These are phyloP conservation scores for Ophioninae sp. DNA, from an alignment of 2,888 invertebrate species.

Conservation along the genomic window DNA sequence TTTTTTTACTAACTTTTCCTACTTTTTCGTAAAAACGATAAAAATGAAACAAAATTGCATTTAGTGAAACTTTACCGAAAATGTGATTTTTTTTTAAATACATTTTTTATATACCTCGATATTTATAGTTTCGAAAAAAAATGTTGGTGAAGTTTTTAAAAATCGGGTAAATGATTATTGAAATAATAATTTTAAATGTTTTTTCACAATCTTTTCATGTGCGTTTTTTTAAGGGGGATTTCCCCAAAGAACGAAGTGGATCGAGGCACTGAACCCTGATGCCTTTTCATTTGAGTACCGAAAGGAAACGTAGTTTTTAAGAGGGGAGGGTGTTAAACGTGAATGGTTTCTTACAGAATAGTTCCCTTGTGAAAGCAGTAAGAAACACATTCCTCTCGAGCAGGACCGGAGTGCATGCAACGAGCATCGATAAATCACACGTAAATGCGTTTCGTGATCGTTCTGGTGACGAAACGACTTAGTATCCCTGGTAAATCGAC, in stretches of 20 bases:
- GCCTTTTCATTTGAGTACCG: not conserved
- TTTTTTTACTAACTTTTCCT: no score
- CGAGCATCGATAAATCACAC: conserved; percentile 48
- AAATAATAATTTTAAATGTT: no score
- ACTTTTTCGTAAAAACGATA: no score
- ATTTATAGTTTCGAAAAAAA: no score
- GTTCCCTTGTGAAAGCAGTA: conserved; percentile 9
- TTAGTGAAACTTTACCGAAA: no score
- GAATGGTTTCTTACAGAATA: not conserved
- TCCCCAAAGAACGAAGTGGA: not conserved
- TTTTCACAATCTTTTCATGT: no score
- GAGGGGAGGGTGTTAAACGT: no score
- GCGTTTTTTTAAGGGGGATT: not conserved
- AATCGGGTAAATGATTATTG: no score
- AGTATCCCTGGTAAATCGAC: not conserved
- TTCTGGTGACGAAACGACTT: not conserved
- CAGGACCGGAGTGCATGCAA: conserved; percentile 3
- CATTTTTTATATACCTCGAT: no score
- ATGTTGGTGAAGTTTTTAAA: no score
- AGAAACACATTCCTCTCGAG: conserved; percentile 6
- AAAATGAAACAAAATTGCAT: no score
- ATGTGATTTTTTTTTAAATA: no score
- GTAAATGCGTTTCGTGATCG: conserved; percentile 6
- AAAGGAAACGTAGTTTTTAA: not conserved
- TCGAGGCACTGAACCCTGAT: not conserved